Conservation (phyloP, 2,797 vertebrate genomes). For the Liasis olivaceus region DNA sequence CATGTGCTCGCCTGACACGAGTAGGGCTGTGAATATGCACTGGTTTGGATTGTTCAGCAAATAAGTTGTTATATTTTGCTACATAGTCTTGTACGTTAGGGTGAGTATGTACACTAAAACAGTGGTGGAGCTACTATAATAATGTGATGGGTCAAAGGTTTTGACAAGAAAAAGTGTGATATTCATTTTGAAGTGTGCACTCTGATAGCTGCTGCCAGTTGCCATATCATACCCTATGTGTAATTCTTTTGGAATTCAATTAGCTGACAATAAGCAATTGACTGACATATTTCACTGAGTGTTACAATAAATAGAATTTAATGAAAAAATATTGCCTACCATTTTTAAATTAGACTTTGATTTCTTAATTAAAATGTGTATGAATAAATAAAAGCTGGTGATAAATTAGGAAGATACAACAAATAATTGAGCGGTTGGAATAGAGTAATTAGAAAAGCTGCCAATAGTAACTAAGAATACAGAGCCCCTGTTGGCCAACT, state of each 20-base stretch:
- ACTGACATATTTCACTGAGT: background rate
- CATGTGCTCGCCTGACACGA: background rate
- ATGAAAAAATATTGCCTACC: background rate
- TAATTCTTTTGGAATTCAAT: conserved; percentile 31
- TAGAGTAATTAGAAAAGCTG: background rate
- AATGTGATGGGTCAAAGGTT: background rate
- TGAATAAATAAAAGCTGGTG: conserved; percentile 29
- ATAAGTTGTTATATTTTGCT: background rate
- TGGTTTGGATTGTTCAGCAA: background rate
- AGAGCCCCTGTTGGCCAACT: background rate
- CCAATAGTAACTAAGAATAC: rapidly evolving
- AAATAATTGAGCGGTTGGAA: background rate
- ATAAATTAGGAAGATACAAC: background rate
- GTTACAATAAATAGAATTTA: background rate
- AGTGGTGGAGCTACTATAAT: background rate
- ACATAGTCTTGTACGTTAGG: background rate
- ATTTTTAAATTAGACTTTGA: background rate
- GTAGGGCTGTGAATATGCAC: background rate
- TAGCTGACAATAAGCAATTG: background rate
- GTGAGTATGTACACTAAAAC: background rate
- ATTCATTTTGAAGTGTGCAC: background rate
- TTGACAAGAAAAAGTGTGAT: rapidly evolving
- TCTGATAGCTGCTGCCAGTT: background rate
- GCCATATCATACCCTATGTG: background rate
- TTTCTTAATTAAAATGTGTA: background rate